A percentile compares a stretch with the other conserved stretches of the same genome.
Evolutionary conservation across 2,797 vertebrate species (phyloP).

Genomic region (Nothura maculosa): DNA sequence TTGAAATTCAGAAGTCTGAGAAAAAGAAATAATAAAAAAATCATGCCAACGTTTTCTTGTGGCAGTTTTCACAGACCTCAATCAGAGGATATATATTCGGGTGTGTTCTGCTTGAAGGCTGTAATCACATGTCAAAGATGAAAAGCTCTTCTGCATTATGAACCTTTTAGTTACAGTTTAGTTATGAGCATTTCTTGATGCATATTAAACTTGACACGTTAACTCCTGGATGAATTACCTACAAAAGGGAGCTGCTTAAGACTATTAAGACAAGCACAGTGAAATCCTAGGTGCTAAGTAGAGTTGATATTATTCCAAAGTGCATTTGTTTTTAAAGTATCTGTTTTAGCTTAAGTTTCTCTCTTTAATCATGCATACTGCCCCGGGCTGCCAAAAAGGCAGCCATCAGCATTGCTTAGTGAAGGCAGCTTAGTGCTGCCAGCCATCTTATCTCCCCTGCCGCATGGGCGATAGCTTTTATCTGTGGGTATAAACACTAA

Average conservation of each 20-base stretch:
- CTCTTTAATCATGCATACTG: constrained; percentile 74
- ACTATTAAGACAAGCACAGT: constrained; percentile 68
- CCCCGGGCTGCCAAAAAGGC: constrained; percentile 66
- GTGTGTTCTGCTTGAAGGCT: constrained; percentile 24
- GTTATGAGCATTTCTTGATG: constrained; percentile 43
- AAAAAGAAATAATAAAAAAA: neutral
- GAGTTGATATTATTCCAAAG: constrained; percentile 67
- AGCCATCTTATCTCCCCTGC: constrained; percentile 72
- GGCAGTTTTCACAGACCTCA: neutral
- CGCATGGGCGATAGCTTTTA: constrained; percentile 67
- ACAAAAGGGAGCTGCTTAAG: constrained; percentile 68
- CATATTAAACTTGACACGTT: constrained; percentile 69
- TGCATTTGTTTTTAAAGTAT: constrained; percentile 63
- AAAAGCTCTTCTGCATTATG: constrained; percentile 64
- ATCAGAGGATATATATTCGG: neutral
- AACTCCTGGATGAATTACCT: constrained; percentile 71
- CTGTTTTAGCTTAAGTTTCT: constrained; percentile 62
- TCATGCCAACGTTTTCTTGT: neutral
- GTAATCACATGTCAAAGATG: constrained; percentile 53
- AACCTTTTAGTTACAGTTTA: constrained; percentile 61
- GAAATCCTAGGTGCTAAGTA: constrained; percentile 65
- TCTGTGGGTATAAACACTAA: constrained; percentile 69
- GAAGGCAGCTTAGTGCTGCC: constrained; percentile 75
- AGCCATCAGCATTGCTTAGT: constrained; percentile 72
- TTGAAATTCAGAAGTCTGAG: neutral